Evolutionary conservation across 2,797 vertebrate genomes (phyloP).

Genomic region (Chelon labrosus): DNA sequence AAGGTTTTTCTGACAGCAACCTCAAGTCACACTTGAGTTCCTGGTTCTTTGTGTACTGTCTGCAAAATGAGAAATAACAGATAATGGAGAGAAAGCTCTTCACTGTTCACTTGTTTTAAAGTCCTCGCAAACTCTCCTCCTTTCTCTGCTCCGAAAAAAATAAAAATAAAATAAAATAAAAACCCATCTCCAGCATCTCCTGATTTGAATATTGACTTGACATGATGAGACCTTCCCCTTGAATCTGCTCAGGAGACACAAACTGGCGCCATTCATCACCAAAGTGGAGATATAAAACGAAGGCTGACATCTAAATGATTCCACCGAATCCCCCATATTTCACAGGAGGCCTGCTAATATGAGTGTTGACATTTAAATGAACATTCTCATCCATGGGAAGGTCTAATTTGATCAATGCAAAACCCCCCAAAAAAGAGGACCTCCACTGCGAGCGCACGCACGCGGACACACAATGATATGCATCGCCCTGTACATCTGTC

Average conservation of each 20-base stretch:
- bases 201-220: constrained; percentile 61
- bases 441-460: neutral
- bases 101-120: constrained; percentile 20
- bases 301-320: constrained; percentile 71
- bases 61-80: constrained; percentile 5
- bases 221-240: constrained; percentile 53
- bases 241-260: constrained; percentile 53
- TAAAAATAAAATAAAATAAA: neutral
- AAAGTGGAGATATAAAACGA: constrained; percentile 52
- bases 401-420: constrained; percentile 72
- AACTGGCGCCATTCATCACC: constrained; percentile 67
- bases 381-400: constrained; percentile 68
- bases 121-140: constrained; percentile 8
- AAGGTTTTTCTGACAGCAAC: neutral
- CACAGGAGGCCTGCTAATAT: constrained; percentile 64
- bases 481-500: constrained; percentile 63
- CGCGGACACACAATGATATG: constrained; percentile 1
- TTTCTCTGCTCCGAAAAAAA: neutral
- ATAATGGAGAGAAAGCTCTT: constrained; percentile 8
- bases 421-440: constrained; percentile 28
- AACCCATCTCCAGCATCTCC: constrained; percentile 18
- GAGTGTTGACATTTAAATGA: constrained; percentile 81
- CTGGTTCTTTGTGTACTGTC: neutral
- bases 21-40: neutral
- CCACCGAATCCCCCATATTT: constrained; percentile 63